Evolutionary conservation across 2,113 vertebrate species (phyloP), one percentile per base, ranked within the genome.

Genomic region (Scalopus aquaticus): DNA sequence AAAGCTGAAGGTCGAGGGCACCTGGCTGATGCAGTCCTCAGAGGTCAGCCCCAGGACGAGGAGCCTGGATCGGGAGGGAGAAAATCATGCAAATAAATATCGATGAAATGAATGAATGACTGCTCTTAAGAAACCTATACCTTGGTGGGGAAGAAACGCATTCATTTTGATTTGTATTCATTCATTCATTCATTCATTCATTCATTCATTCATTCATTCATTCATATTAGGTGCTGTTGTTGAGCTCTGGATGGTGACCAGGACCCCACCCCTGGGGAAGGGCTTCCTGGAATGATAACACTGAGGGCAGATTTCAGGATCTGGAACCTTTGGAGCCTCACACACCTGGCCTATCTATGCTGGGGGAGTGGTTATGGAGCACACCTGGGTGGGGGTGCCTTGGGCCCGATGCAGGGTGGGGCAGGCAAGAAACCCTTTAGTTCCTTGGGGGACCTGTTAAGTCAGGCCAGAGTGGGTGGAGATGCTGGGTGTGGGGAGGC

Each of bases 401-500:
- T 6, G 13, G 19, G 11, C 60, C 26, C 4, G 0, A 2, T 13
- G 42, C 35, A 72, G 32, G 69, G 42, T 0, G 1, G 26, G 20
- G 56, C 74, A 56, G 10, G 56, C n/a, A 32, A 65, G 84, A 86
- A 32, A 70, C 28, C 84, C 19, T 39, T 51, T 19, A n/a, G 64
- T 69, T 95, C 46, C 32, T 54, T 30, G 26, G 62, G 35, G 62
- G 37, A 81, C 67, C 74, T 93, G 54, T 82, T 62, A 83, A 69
- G 35, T 95, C 80, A 64, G 58, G 70, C 24, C 46, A 74, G 20
- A 13, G 5, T 32, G 73, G 60, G 44, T 77, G 32, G 73, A 93
- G 73, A 60, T 30, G 7, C 32, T 70, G 76, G 49, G 65, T 76
- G 37, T 90, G n/a, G 44, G 54, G 65, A 87, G 37, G 62, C 3